A percentile compares a stretch with the other conserved stretches of the same genome.
phyloP scores from a whole-genome alignment of 2,797 vertebrate species.

The Rhinatrema bivittatum region DNA sequence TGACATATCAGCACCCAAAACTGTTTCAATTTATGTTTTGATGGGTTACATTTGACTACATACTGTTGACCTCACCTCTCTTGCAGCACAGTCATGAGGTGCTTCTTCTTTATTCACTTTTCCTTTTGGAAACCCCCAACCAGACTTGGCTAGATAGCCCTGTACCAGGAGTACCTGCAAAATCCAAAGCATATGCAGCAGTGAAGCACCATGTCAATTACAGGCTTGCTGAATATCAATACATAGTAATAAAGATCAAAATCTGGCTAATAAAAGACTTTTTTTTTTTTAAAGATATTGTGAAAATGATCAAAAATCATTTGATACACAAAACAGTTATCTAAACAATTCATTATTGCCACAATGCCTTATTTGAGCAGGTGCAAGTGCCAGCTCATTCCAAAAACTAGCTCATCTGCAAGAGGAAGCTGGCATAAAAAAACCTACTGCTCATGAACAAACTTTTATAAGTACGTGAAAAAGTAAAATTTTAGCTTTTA shows the following conservation, averaged over 20 bases:
- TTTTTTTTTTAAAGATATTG: background rate
- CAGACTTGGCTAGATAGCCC: slow-evolving; percentile 93
- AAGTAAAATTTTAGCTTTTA: too few species aligned
- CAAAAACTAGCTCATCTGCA: too few species aligned
- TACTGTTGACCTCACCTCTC: slow-evolving; percentile 81
- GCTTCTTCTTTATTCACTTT: slow-evolving; percentile 97
- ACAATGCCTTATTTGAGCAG: too few species aligned
- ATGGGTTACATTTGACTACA: too few species aligned
- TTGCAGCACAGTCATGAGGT: slow-evolving; percentile 89
- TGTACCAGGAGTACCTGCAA: slow-evolving; percentile 86
- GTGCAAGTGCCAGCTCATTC: too few species aligned
- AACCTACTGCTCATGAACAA: too few species aligned
- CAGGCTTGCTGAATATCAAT: background rate
- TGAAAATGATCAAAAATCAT: background rate
- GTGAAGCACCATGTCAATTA: background rate
- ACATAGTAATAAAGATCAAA: background rate
- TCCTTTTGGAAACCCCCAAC: slow-evolving; percentile 97
- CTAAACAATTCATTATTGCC: too few species aligned
- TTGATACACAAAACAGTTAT: too few species aligned
- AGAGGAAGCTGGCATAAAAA: too few species aligned
- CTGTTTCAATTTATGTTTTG: too few species aligned
- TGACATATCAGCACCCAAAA: too few species aligned
- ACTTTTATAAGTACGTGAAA: too few species aligned
- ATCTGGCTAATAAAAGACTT: background rate
- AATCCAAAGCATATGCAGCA: slow-evolving; percentile 17